Evolutionary conservation across 2,888 invertebrate genomes (phyloP).

Genomic region (Eubasilissa splendida): DNA sequence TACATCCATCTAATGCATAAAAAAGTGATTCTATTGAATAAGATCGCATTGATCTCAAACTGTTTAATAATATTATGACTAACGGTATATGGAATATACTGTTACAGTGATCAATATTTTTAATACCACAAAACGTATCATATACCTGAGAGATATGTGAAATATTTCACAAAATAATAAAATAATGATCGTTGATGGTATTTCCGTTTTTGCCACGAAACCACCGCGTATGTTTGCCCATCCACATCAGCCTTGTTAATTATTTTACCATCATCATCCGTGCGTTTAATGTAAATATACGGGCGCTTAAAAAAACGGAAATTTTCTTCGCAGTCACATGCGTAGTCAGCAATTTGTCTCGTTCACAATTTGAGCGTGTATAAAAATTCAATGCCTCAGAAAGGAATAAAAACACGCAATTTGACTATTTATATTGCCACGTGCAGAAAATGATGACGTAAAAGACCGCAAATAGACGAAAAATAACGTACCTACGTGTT

Average conservation of each 20-base stretch:
- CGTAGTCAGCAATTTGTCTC: conserved; percentile 26
- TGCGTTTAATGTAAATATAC: conserved; percentile 16
- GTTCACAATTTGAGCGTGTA: neutral
- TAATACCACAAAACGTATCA: too few species aligned
- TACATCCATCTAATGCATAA: too few species aligned
- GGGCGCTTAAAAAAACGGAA: neutral
- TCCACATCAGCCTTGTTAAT: neutral
- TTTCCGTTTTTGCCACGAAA: neutral
- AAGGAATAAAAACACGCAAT: conserved; percentile 29
- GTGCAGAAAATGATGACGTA: conserved; percentile 18
- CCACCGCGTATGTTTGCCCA: neutral
- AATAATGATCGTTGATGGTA: too few species aligned
- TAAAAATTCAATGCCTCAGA: neutral
- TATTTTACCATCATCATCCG: conserved; percentile 15
- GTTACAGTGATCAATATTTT: too few species aligned
- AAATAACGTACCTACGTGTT: conserved; percentile 10
- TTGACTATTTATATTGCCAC: conserved; percentile 25
- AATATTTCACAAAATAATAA: too few species aligned
- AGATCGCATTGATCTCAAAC: too few species aligned
- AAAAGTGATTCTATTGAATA: too few species aligned
- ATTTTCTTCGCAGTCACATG: neutral
- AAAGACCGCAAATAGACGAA: conserved; percentile 22
- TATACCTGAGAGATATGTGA: too few species aligned
- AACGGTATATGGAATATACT: too few species aligned
- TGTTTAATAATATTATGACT: too few species aligned